Percentiles rank a stretch among this genome's conserved stretches.
Evolutionary conservation across 1,140 invertebrate species (phyloP).

Genomic region (Dinothrombium tinctorium): DNA sequence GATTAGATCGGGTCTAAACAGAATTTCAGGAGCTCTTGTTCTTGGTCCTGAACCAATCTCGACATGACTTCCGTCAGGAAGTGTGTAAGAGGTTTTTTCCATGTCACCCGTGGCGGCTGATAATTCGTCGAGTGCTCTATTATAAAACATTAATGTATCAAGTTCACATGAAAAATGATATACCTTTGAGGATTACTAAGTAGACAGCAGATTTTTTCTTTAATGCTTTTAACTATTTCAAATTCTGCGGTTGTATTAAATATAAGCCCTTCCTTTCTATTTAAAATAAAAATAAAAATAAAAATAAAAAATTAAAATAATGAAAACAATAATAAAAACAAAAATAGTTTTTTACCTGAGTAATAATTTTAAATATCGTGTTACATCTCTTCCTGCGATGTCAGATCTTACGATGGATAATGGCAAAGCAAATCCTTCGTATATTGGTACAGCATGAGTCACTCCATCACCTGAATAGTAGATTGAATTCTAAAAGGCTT

Average conservation of each 20-base stretch:
- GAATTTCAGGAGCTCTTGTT: conserved; percentile 86
- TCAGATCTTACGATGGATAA: conserved; percentile 96
- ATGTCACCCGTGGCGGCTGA: conserved; percentile 33
- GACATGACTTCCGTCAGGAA: conserved; percentile 81
- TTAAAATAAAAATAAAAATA: conserved; percentile 26
- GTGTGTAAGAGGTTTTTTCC: conserved; percentile 65
- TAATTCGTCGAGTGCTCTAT: conserved; percentile 45
- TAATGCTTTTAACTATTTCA: conserved; percentile 89
- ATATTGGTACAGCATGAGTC: conserved; percentile 96
- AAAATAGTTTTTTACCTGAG: conserved; percentile 20
- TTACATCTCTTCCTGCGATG: conserved; percentile 89
- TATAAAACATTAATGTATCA: not conserved
- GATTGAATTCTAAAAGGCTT: not conserved
- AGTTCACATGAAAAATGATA: no score
- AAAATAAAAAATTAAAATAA: not conserved
- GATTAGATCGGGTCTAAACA: conserved; percentile 90
- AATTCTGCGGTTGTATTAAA: conserved; percentile 92
- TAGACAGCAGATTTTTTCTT: conserved; percentile 83
- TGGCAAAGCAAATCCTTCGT: conserved; percentile 96
- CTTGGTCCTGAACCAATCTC: conserved; percentile 69
- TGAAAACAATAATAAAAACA: not conserved
- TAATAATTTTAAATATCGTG: conserved; percentile 48
- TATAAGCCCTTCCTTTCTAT: conserved; percentile 79
- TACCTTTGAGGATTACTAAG: conserved; percentile 58
- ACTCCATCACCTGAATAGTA: conserved; percentile 61